Percentiles rank a stretch among this genome's conserved stretches.
phyloP scores from a whole-genome alignment of 2,113 vertebrate species.

The Petrocephalus zakoni region DNA sequence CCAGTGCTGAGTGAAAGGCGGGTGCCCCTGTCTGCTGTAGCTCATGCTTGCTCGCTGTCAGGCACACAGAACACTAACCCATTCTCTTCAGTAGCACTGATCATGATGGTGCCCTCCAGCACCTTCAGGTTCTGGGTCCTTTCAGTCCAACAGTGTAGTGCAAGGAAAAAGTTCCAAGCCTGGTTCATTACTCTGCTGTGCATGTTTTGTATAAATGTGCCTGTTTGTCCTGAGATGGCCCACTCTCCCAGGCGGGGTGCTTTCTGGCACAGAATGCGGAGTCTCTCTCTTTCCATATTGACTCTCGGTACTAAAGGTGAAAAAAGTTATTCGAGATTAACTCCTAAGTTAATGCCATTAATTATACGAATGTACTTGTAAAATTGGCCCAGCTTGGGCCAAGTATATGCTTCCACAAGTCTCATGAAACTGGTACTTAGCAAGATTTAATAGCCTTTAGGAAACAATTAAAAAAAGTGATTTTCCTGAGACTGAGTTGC shows the following conservation, averaged over 20 bases:
- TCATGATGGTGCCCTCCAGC: too few relatives aligned
- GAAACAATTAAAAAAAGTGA: not conserved
- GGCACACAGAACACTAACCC: not conserved
- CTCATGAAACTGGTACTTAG: not conserved
- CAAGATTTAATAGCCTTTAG: not conserved
- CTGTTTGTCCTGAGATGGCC: too few relatives aligned
- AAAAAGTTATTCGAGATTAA: not conserved
- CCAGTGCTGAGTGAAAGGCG: not conserved
- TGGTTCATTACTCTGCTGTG: not conserved
- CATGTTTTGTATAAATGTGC: not conserved
- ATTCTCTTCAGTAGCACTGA: not conserved
- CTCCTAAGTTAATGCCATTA: not conserved
- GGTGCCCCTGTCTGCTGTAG: not conserved
- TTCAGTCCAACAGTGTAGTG: not conserved
- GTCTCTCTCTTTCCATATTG: not conserved
- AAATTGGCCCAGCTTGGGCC: not conserved
- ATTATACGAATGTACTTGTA: not conserved
- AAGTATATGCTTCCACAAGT: not conserved
- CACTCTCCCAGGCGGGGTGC: too few relatives aligned
- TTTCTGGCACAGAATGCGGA: too few relatives aligned
- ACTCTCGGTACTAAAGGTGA: not conserved
- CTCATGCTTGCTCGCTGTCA: not conserved
- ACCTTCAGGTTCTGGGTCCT: not conserved
- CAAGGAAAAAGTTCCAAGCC: not conserved
- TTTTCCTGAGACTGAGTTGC: not conserved